Percentiles rank a stretch among this genome's conserved stretches.
Conservation (phyloP, 2,113 vertebrate genomes). For the Lophotis ruficrista region DNA sequence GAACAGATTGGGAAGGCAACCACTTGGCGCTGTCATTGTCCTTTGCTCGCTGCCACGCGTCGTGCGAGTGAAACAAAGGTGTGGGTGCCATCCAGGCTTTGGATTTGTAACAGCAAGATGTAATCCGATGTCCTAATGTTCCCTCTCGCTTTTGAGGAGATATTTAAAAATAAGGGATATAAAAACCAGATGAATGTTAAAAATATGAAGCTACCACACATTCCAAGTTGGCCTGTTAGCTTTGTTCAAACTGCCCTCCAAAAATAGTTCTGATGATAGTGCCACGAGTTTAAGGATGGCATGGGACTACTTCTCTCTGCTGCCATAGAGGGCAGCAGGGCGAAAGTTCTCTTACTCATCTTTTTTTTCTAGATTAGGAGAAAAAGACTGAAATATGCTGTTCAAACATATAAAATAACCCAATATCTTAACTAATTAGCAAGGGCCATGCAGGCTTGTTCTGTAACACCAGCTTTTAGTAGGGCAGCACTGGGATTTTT, state of each 20-base stretch:
- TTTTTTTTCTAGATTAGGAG: background rate
- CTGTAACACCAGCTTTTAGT: background rate
- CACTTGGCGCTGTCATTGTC: fast-evolving
- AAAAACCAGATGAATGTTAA: background rate
- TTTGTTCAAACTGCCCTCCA: background rate
- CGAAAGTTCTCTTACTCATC: background rate
- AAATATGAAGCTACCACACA: background rate
- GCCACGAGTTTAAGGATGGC: background rate
- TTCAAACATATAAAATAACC: background rate
- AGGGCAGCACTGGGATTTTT: background rate
- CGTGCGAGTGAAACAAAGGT: background rate
- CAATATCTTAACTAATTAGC: background rate
- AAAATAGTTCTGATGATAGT: background rate
- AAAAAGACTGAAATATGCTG: background rate
- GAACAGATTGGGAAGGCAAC: background rate
- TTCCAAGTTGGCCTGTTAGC: background rate
- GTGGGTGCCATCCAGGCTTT: background rate
- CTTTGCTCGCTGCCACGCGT: background rate
- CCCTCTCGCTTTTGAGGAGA: background rate
- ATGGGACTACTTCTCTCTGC: background rate
- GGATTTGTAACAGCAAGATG: fast-evolving
- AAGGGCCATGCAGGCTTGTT: background rate
- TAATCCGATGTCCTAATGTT: fast-evolving
- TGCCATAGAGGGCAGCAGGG: background rate
- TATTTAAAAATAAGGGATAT: background rate